Evolutionary conservation across 1,140 invertebrate species (phyloP).

Genomic region (Saccostrea glomerata): DNA sequence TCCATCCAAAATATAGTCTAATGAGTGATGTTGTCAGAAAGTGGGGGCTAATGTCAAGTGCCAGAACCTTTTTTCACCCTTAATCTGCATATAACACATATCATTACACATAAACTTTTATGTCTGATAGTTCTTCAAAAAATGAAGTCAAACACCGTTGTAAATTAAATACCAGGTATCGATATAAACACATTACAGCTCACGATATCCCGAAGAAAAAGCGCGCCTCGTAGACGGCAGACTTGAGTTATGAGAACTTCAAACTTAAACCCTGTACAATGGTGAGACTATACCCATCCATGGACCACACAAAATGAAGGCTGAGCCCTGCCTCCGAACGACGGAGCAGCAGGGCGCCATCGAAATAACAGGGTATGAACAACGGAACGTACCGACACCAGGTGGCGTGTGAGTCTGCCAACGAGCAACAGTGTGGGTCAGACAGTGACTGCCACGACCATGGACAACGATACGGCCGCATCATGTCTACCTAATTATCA

Average conservation of each 20-base stretch:
- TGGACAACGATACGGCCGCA: slow-evolving; percentile 12
- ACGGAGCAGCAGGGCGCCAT: slow-evolving; percentile 14
- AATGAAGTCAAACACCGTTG: slow-evolving; percentile 35
- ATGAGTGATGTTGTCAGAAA: not conserved
- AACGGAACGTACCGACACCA: slow-evolving; percentile 5
- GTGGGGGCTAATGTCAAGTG: not conserved
- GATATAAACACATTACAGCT: slow-evolving; percentile 8
- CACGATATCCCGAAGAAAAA: slow-evolving; percentile 35
- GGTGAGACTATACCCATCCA: slow-evolving; percentile 20
- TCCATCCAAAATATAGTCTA: slow-evolving; percentile 1
- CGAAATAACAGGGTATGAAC: slow-evolving; percentile 27
- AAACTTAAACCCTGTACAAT: slow-evolving; percentile 36
- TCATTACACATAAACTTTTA: slow-evolving; percentile 33
- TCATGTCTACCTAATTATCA: slow-evolving; percentile 4
- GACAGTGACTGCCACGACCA: not conserved
- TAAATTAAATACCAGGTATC: slow-evolving; percentile 38
- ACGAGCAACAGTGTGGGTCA: not conserved
- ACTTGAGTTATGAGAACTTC: slow-evolving; percentile 38
- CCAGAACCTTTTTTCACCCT: not conserved
- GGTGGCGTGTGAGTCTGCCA: slow-evolving; percentile 5
- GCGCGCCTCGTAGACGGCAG: slow-evolving; percentile 16
- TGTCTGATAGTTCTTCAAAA: slow-evolving; percentile 27
- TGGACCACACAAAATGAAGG: slow-evolving; percentile 35
- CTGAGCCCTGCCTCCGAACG: slow-evolving; percentile 14
- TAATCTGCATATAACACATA: slow-evolving; percentile 38